These are phyloP conservation scores for Temnopleurus reevesii DNA, from an alignment of 53 echinoderm and acorn worm species.

Conservation along the genomic window DNA sequence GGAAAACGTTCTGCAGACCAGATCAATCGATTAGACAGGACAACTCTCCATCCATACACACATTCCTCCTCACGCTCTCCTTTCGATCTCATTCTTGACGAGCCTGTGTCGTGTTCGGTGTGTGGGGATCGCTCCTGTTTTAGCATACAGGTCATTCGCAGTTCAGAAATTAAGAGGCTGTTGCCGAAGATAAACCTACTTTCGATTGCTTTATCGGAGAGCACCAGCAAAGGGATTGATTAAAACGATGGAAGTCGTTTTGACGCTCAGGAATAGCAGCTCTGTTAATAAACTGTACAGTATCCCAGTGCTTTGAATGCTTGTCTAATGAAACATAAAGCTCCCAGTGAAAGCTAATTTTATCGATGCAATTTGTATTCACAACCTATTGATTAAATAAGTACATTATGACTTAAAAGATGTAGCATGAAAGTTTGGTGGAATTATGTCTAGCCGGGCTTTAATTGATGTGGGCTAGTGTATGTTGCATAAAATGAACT, in stretches of 20 bases:
- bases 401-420: no score
- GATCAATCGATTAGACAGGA: slow-evolving; percentile 18
- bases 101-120: neutral
- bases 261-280: neutral
- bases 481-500: no score
- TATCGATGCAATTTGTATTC: no score
- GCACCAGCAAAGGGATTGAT: slow-evolving; percentile 3
- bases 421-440: no score
- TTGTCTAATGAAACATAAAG: no score
- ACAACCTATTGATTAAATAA: no score
- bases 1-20: neutral
- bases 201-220: neutral
- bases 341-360: no score
- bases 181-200: slow-evolving; percentile 33
- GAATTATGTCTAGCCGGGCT: no score
- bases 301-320: no score
- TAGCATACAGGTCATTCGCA: slow-evolving; percentile 17
- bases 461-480: no score
- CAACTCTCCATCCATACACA: neutral
- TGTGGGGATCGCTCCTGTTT: slow-evolving; percentile 10
- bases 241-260: slow-evolving; percentile 6
- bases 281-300: no score
- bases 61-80: neutral
- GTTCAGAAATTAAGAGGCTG: slow-evolving; percentile 42
- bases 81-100: no score